Evolutionary conservation across 2,113 vertebrate species (phyloP), one percentile per base, ranked within the genome.

Genomic region (Corythornis cristatus): DNA sequence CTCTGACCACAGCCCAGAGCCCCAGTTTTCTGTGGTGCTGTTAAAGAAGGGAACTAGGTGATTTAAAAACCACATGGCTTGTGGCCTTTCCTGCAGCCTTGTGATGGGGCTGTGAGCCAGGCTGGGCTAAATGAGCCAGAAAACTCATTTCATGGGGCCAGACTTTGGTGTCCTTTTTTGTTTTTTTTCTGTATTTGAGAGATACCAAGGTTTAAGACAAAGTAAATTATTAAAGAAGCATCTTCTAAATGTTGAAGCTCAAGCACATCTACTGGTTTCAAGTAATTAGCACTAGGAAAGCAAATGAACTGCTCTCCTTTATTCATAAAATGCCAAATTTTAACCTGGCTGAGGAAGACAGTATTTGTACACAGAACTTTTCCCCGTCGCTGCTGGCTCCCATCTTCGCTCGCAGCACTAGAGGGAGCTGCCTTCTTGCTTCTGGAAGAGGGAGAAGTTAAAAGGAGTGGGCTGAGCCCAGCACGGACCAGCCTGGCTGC

Each of bases 351-450:
- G 42, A n/a, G 42, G 54, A 66, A 56, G 21, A 45, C 61, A 45
- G 68, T 12, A 4, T 1, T 29, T 23, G 60, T 22, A 10, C 3
- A 15, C 1, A 3, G 3, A 26, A n/a, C 14, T 66, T 87, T 79
- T 73, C 22, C 18, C n/a, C 18, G 26, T 3, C 33, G 37, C 17
- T 56, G 62, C 57, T 14, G 58, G 28, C 40, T 29, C 84, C 56
- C 8, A 2, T 80, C 22, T 73, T 83, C 45, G 64, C 76, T 94
- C 40, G 0, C 10, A 20, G 83, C 96, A 83, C 89, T 94, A 97
- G 96, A 95, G 96, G 96, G 96, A 89, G 96, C 96, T 94, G 76
- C 88, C 54, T 84, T 92, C 93, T 93, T 56, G 90, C 82, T 87
- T 84, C 83, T 94, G 14, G 66, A 43, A 66, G 57, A 88, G 40